Evolutionary conservation across 2,113 vertebrate species (phyloP).

Genomic region (Probosciger aterrimus): DNA sequence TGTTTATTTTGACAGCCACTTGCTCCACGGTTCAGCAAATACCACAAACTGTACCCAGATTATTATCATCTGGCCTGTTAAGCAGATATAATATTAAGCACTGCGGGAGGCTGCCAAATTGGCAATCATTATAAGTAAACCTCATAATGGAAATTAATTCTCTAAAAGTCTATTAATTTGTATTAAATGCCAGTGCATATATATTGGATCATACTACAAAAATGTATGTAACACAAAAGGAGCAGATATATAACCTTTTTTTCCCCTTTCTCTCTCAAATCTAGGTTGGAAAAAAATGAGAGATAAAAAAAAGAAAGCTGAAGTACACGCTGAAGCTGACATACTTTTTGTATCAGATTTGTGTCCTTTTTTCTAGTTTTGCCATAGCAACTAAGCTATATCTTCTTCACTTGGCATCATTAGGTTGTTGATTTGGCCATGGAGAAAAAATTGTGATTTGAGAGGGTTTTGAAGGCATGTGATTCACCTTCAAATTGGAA

Average conservation of each 20-base stretch:
- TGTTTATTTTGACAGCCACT: background rate
- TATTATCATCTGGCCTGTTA: slow-evolving; percentile 13
- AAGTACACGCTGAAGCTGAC: background rate
- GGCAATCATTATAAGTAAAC: slow-evolving; percentile 20
- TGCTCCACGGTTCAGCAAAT: background rate
- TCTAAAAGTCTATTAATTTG: slow-evolving; percentile 21
- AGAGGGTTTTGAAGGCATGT: background rate
- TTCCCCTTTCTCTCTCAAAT: background rate
- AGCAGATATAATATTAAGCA: slow-evolving; percentile 31
- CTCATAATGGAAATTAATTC: slow-evolving; percentile 17
- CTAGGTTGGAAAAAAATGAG: background rate
- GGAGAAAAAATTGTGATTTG: background rate
- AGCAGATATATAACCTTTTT: background rate
- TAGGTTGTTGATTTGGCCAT: background rate
- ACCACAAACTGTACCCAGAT: background rate
- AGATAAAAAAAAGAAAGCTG: background rate
- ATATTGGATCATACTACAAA: background rate
- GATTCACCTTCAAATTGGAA: background rate
- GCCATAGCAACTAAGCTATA: slow-evolving; percentile 31
- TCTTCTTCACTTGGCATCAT: slow-evolving; percentile 19
- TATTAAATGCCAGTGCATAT: background rate
- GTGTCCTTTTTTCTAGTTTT: slow-evolving; percentile 14
- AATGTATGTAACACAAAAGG: background rate
- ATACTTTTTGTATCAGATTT: background rate
- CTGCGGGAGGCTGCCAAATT: slow-evolving; percentile 26